phyloP scores from a whole-genome alignment of 2,888 invertebrate species.

The Nipponacmea schrenckii region DNA sequence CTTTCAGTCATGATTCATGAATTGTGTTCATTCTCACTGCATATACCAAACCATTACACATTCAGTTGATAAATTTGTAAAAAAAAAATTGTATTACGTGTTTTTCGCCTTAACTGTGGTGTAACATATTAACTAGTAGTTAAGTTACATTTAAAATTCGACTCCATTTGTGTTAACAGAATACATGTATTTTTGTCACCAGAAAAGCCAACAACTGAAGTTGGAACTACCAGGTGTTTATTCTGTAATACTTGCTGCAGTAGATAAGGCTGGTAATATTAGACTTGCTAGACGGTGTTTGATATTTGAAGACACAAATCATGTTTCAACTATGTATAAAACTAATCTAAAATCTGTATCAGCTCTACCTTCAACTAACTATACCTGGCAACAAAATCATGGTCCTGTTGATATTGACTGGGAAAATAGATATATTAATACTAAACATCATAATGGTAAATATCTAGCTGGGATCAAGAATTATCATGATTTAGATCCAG shows the following conservation, averaged over 20 bases:
- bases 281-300: not conserved
- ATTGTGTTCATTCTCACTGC: too few species aligned
- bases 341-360: not conserved
- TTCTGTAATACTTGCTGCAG: not conserved
- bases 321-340: not conserved
- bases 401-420: not conserved
- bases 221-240: not conserved
- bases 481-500: conserved; percentile 13
- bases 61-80: too few species aligned
- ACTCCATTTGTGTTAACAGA: too few species aligned
- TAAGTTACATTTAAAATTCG: too few species aligned
- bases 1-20: too few species aligned
- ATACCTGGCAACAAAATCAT: not conserved
- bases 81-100: too few species aligned
- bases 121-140: too few species aligned
- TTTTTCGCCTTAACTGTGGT: too few species aligned
- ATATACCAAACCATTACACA: too few species aligned
- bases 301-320: not conserved
- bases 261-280: not conserved
- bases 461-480: not conserved
- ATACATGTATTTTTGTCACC: too few species aligned
- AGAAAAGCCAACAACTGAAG: not conserved
- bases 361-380: not conserved
- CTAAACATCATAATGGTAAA: not conserved
- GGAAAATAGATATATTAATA: conserved; percentile 3